phyloP scores from a whole-genome alignment of 1,140 invertebrate genomes.

The Oreohelix idahoensis region DNA sequence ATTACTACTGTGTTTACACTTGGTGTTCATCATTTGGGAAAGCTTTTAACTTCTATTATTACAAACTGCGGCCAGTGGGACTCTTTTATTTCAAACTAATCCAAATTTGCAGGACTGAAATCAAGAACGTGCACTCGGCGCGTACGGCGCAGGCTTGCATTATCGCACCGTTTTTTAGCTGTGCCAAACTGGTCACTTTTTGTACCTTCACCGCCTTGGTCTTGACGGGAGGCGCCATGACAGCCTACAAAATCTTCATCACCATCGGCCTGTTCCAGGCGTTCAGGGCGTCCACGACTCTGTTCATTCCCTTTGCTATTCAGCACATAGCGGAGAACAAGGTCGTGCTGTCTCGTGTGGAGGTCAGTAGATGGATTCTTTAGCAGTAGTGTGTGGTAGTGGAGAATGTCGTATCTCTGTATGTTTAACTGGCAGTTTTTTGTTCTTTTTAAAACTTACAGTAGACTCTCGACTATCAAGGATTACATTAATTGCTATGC shows the following conservation, averaged over 20 bases:
- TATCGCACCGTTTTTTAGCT: constrained; percentile 61
- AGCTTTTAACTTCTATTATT: no score
- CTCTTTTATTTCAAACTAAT: no score
- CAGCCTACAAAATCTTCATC: constrained; percentile 61
- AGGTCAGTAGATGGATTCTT: no score
- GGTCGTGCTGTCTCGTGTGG: constrained; percentile 68
- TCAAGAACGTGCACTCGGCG: constrained; percentile 48
- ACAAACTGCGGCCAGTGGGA: no score
- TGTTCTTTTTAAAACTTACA: no score
- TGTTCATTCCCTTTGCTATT: constrained; percentile 64
- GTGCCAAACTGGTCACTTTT: constrained; percentile 63
- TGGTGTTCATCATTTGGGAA: no score
- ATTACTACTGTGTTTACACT: no score
- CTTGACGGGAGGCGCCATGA: constrained; percentile 52
- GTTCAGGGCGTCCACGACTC: constrained; percentile 55
- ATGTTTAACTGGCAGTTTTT: no score
- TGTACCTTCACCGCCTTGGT: constrained; percentile 62
- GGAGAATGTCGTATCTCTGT: no score
- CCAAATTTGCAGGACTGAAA: constrained; percentile 58
- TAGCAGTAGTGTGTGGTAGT: no score
- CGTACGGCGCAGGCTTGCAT: constrained; percentile 57
- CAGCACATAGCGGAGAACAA: constrained; percentile 67
- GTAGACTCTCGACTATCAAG: no score
- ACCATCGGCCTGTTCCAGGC: constrained; percentile 58
- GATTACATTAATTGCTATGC: no score